phyloP scores from a whole-genome alignment of 30 jellyfish, hydroid and myxozoan genomes.

The Aurelia sp. region DNA sequence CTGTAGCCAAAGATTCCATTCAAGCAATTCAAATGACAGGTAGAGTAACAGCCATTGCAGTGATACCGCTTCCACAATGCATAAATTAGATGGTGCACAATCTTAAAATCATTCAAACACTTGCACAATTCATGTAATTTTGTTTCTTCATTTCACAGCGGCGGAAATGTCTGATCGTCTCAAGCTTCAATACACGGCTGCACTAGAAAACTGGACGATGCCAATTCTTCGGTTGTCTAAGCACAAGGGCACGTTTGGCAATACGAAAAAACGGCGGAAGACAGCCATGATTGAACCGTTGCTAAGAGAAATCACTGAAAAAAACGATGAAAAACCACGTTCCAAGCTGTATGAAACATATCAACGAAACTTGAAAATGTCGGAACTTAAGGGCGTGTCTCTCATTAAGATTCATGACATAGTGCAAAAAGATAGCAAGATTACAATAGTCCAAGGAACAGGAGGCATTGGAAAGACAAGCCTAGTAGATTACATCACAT shows the following conservation, averaged over 20 bases:
- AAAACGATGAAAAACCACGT: not conserved
- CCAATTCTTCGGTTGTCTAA: not conserved
- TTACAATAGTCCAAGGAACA: not conserved
- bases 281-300: not conserved
- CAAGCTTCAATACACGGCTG: not conserved
- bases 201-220: not conserved
- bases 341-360: no score
- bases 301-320: not conserved
- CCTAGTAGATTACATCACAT: not conserved
- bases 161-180: not conserved
- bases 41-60: no score
- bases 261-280: not conserved
- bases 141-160: no score
- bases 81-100: no score
- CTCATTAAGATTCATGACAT: not conserved
- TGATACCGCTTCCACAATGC: no score
- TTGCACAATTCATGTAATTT: no score
- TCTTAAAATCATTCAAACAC: no score
- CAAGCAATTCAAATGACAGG: no score
- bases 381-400: not conserved
- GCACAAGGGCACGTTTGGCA: not conserved
- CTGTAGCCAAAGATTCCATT: no score
- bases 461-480: constrained; percentile 17
- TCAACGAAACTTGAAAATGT: no score
- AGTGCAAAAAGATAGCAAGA: not conserved